Conservation (phyloP, 2,888 invertebrate species). For the Heliconius ethilla region DNA sequence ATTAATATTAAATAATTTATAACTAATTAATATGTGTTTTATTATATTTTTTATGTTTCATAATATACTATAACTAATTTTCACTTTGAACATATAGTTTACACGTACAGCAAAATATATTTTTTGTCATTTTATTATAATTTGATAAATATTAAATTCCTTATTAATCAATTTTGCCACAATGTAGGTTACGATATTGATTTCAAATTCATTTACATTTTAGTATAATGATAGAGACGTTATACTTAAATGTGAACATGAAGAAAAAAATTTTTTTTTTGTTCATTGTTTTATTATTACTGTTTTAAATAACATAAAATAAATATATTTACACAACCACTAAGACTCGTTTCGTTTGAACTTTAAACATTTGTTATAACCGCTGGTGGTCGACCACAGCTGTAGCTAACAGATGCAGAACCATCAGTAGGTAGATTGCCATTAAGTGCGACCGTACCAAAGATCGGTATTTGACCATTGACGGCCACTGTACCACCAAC, state of each 20-base stretch:
- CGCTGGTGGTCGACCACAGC: constrained; percentile 43
- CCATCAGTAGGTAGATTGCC: constrained; percentile 63
- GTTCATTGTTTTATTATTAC: neutral
- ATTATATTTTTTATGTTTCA: too few species aligned
- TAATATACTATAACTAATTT: too few species aligned
- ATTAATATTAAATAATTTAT: too few species aligned
- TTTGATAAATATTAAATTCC: too few species aligned
- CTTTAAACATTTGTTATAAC: neutral
- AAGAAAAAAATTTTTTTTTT: neutral
- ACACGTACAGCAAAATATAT: too few species aligned
- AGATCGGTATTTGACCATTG: constrained; percentile 62
- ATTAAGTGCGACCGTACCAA: constrained; percentile 58
- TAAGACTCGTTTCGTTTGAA: neutral
- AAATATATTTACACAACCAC: constrained; percentile 1
- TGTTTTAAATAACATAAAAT: constrained; percentile 8
- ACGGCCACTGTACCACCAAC: constrained; percentile 62
- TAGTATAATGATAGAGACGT: neutral
- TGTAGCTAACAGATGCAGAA: constrained; percentile 56
- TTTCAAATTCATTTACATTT: too few species aligned
- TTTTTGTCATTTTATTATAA: too few species aligned
- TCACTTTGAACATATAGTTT: too few species aligned
- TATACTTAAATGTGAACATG: neutral
- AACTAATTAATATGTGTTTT: too few species aligned
- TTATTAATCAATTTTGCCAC: too few species aligned
- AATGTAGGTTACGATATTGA: too few species aligned